These are phyloP conservation scores for Lates calcarifer DNA, from an alignment of 2,113 vertebrate genomes.

Conservation along the genomic window DNA sequence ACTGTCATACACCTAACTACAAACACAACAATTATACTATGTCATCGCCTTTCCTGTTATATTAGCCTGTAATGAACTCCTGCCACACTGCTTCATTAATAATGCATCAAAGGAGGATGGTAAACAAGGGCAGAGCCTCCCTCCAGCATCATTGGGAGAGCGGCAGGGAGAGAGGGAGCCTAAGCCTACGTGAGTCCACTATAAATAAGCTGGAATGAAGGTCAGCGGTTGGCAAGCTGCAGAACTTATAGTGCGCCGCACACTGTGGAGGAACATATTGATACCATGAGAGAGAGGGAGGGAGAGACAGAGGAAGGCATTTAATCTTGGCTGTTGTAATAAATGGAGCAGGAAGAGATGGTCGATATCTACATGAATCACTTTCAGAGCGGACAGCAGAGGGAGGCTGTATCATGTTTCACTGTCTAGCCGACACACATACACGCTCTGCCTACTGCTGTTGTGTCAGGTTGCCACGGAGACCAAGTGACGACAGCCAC, in stretches of 20 bases:
- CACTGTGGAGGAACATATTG: slow-evolving; percentile 51
- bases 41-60: slow-evolving; percentile 20
- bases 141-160: slow-evolving; percentile 51
- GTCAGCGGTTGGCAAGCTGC: slow-evolving; percentile 66
- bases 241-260: slow-evolving; percentile 12
- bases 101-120: slow-evolving; percentile 65
- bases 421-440: slow-evolving; percentile 56
- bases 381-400: slow-evolving; percentile 55
- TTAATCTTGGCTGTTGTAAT: slow-evolving; percentile 65
- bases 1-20: not conserved
- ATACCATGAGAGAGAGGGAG: slow-evolving; percentile 34
- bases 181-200: slow-evolving; percentile 77
- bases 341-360: slow-evolving; percentile 62
- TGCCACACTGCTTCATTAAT: slow-evolving; percentile 61
- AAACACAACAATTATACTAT: slow-evolving; percentile 3
- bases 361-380: slow-evolving; percentile 74
- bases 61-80: slow-evolving; percentile 35
- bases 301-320: slow-evolving; percentile 26
- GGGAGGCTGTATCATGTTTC: slow-evolving; percentile 70
- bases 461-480: slow-evolving; percentile 75
- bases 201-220: slow-evolving; percentile 80
- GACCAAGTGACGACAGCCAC: slow-evolving; percentile 72
- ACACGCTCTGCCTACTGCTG: slow-evolving; percentile 54
- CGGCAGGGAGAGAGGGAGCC: slow-evolving; percentile 40
- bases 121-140: slow-evolving; percentile 68